A percentile compares a stretch with the other conserved stretches of the same genome.
These are phyloP conservation scores for Thunnus thynnus DNA, from an alignment of 2,113 vertebrate genomes.

Conservation along the genomic window DNA sequence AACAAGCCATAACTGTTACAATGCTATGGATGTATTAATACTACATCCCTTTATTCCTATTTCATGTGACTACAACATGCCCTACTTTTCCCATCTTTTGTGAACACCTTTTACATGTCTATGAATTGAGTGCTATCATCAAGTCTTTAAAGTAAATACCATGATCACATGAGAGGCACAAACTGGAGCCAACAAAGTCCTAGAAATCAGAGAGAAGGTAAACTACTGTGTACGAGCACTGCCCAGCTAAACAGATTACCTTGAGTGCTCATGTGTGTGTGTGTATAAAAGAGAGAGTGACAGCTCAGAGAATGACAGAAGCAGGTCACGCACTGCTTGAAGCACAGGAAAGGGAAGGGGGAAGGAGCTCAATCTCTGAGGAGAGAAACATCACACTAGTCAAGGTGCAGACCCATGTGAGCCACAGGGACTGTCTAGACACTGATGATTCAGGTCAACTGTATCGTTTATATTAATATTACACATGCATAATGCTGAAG, in stretches of 20 bases:
- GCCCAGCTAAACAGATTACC: conserved; percentile 37
- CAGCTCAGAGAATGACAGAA: conserved; percentile 40
- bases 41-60: not conserved
- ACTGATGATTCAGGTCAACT: conserved; percentile 16
- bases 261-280: not conserved
- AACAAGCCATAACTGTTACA: not conserved
- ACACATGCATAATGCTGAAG: not conserved
- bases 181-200: not conserved
- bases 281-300: conserved; percentile 31
- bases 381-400: conserved; percentile 26
- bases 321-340: conserved; percentile 49
- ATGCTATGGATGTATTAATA: no score
- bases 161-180: conserved; percentile 2
- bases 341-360: conserved; percentile 4
- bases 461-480: conserved; percentile 14
- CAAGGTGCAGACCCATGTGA: conserved; percentile 27
- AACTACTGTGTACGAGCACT: not conserved
- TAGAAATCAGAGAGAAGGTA: conserved; percentile 11
- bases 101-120: not conserved
- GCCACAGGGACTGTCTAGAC: conserved; percentile 42
- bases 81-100: not conserved
- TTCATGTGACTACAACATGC: not conserved
- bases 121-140: not conserved
- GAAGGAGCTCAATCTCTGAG: conserved; percentile 10
- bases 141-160: not conserved